phyloP scores from a whole-genome alignment of 2,797 vertebrate genomes.

The Bovichtus variegatus region DNA sequence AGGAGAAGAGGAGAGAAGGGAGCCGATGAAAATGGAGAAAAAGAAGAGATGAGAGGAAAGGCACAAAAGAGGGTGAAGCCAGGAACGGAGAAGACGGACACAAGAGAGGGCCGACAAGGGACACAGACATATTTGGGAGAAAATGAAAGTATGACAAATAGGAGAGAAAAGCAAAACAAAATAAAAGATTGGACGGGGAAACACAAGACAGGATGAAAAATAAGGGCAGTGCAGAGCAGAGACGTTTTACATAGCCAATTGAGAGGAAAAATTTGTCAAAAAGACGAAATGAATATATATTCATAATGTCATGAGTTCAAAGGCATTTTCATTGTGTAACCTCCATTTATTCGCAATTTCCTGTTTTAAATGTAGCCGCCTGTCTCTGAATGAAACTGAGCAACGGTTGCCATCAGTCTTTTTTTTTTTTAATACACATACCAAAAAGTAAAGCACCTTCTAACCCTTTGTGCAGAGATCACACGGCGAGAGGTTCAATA shows the following conservation, averaged over 20 bases:
- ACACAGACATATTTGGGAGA: neutral
- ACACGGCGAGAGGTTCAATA: slow-evolving; percentile 61
- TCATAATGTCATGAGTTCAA: slow-evolving; percentile 13
- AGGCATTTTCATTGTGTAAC: slow-evolving; percentile 2
- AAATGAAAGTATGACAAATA: neutral
- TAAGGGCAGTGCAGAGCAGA: neutral
- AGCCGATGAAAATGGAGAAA: no score
- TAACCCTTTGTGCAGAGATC: slow-evolving; percentile 30
- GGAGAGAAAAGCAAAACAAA: neutral
- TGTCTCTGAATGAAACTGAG: slow-evolving; percentile 4
- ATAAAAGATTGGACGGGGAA: neutral
- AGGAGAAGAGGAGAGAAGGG: neutral
- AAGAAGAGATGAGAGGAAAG: neutral
- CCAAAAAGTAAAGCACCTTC: slow-evolving; percentile 13
- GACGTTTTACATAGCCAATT: neutral
- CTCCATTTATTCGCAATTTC: neutral
- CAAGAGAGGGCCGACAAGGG: neutral
- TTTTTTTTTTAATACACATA: neutral
- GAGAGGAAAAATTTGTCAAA: neutral
- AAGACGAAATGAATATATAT: neutral
- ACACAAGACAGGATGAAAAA: neutral
- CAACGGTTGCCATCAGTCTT: neutral
- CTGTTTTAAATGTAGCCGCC: slow-evolving; percentile 25
- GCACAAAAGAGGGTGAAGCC: neutral
- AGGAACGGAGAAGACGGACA: no score